Conservation (phyloP, 2,888 invertebrate species). For the Dinocampus coccinellae region DNA sequence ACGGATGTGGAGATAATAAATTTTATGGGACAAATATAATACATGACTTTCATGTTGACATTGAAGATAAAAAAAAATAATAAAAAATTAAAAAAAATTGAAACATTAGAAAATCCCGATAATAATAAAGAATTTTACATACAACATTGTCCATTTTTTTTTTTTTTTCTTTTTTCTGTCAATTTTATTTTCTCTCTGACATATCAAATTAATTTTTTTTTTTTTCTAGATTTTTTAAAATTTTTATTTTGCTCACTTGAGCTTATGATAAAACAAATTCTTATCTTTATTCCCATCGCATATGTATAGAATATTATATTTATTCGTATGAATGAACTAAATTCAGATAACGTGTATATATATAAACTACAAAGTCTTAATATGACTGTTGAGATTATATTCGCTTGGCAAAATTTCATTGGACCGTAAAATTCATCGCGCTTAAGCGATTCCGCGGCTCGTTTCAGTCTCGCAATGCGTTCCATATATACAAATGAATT, state of each 20-base stretch:
- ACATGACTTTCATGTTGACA: neutral
- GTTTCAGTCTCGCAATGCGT: slow-evolving; percentile 19
- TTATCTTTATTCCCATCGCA: neutral
- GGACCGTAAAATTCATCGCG: slow-evolving; percentile 28
- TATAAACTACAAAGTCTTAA: slow-evolving; percentile 12
- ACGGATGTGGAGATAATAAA: neutral
- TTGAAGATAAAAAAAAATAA: neutral
- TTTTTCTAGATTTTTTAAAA: neutral
- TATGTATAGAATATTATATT: neutral
- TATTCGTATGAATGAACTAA: slow-evolving; percentile 8
- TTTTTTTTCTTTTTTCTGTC: neutral
- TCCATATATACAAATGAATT: neutral
- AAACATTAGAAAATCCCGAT: neutral
- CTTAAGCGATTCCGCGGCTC: slow-evolving; percentile 30
- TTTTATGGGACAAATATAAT: slow-evolving; percentile 1
- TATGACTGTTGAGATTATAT: neutral
- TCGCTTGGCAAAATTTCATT: slow-evolving; percentile 21
- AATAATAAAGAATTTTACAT: neutral
- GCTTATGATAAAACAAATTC: neutral
- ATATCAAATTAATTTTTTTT: too few relatives aligned
- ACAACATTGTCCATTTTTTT: neutral
- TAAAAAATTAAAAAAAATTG: neutral
- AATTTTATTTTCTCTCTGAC: too few relatives aligned
- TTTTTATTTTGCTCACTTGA: too few relatives aligned
- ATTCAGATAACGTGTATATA: slow-evolving; percentile 10